phyloP scores from a whole-genome alignment of 2,113 vertebrate genomes.

The Prolemur simus region DNA sequence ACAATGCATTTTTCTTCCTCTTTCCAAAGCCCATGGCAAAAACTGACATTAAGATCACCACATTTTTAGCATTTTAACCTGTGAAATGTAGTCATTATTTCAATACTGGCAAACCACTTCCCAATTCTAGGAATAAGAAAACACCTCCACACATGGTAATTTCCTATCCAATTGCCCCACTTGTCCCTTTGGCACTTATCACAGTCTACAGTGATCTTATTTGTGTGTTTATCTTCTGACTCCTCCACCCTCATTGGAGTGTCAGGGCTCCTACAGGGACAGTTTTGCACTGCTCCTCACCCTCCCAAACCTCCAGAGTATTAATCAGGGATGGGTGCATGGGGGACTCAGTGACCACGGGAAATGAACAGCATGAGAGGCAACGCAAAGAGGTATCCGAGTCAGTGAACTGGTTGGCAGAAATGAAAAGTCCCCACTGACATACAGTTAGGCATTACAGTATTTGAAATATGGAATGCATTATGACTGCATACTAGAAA shows the following conservation, averaged over 20 bases:
- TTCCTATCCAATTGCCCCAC: fast-evolving
- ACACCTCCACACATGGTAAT: not conserved
- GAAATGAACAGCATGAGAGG: fast-evolving
- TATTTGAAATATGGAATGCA: fast-evolving
- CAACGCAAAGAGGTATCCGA: fast-evolving
- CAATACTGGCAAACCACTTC: not conserved
- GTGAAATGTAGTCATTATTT: not conserved
- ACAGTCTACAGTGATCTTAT: not conserved
- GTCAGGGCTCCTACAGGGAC: not conserved
- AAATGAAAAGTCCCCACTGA: not conserved
- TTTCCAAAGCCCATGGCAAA: not conserved
- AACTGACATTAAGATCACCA: not conserved
- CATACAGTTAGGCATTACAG: fast-evolving
- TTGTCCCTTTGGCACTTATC: fast-evolving
- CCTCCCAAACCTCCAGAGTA: not conserved
- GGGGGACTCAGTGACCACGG: fast-evolving
- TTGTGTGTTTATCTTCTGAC: fast-evolving
- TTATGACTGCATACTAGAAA: not conserved
- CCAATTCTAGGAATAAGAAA: fast-evolving
- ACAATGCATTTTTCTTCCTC: not conserved
- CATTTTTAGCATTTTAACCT: not conserved
- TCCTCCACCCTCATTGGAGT: fast-evolving
- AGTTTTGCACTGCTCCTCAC: fast-evolving
- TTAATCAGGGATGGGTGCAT: not conserved
- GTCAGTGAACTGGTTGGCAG: fast-evolving